These are phyloP conservation scores for Thymelicus sylvestris DNA, from an alignment of 2,888 invertebrate genomes.

Conservation along the genomic window DNA sequence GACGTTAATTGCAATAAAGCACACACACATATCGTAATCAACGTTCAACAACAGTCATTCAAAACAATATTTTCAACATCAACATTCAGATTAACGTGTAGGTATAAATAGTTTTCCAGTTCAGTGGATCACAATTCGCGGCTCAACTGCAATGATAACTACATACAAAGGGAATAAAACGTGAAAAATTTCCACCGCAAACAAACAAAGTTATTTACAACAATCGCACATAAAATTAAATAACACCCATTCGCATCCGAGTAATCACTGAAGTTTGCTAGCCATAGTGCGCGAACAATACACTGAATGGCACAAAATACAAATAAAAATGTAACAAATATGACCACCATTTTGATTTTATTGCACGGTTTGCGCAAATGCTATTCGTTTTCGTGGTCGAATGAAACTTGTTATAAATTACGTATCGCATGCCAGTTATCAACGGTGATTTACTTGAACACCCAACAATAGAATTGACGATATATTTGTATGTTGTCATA, in stretches of 20 bases:
- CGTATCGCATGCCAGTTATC: too few species aligned
- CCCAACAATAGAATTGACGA: too few species aligned
- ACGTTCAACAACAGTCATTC: background rate
- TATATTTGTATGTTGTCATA: too few species aligned
- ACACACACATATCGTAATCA: too few species aligned
- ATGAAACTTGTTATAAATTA: constrained; percentile 16
- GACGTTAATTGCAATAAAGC: too few species aligned
- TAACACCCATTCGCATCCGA: constrained; percentile 33
- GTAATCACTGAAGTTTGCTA: constrained; percentile 32
- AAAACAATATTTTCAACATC: background rate
- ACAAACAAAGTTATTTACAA: constrained; percentile 35
- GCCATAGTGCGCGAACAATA: constrained; percentile 30
- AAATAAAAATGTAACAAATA: constrained; percentile 34
- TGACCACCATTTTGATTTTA: constrained; percentile 27
- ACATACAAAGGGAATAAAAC: constrained; percentile 19
- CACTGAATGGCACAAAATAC: constrained; percentile 22
- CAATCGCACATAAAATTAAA: constrained; percentile 37
- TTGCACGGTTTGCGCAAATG: constrained; percentile 8
- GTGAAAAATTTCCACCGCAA: constrained; percentile 21
- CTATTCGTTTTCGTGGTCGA: constrained; percentile 6
- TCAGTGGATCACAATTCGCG: constrained; percentile 13
- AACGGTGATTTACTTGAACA: too few species aligned
- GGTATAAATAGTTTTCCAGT: constrained; percentile 17
- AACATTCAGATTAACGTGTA: constrained; percentile 9
- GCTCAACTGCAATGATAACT: constrained; percentile 11